Evolutionary conservation across 2,113 vertebrate genomes (phyloP).

Genomic region (Myrmecophaga tridactyla): DNA sequence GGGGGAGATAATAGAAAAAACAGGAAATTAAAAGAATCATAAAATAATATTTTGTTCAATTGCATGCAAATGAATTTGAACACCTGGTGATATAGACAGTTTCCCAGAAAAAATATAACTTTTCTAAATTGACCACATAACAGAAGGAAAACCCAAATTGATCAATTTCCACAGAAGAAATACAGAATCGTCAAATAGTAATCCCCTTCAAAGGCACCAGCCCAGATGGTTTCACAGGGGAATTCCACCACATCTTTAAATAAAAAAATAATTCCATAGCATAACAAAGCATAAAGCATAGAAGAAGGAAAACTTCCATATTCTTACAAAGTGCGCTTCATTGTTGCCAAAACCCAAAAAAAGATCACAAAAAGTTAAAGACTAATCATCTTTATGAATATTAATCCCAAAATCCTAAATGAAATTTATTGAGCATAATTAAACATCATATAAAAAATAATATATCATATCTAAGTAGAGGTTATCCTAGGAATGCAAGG

Average conservation of each 20-base stretch:
- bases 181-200: not conserved
- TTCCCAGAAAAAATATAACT: slow-evolving; percentile 19
- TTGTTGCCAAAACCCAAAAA: not conserved
- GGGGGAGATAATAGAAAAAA: not conserved
- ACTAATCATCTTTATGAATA: not conserved
- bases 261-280: not conserved
- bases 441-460: not conserved
- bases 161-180: not conserved
- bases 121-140: slow-evolving; percentile 1
- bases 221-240: not conserved
- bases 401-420: not conserved
- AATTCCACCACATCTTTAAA: not conserved
- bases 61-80: slow-evolving; percentile 1
- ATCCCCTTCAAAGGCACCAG: not conserved
- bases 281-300: not conserved
- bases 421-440: not conserved
- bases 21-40: not conserved
- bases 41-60: not conserved
- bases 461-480: not conserved
- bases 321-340: not conserved
- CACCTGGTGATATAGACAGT: not conserved
- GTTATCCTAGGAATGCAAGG: not conserved
- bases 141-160: slow-evolving; percentile 18
- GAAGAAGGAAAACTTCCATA: not conserved
- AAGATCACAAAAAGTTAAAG: not conserved